These are phyloP conservation scores for Trichosurus vulpecula DNA, from an alignment of 2,797 vertebrate species.

Conservation along the genomic window DNA sequence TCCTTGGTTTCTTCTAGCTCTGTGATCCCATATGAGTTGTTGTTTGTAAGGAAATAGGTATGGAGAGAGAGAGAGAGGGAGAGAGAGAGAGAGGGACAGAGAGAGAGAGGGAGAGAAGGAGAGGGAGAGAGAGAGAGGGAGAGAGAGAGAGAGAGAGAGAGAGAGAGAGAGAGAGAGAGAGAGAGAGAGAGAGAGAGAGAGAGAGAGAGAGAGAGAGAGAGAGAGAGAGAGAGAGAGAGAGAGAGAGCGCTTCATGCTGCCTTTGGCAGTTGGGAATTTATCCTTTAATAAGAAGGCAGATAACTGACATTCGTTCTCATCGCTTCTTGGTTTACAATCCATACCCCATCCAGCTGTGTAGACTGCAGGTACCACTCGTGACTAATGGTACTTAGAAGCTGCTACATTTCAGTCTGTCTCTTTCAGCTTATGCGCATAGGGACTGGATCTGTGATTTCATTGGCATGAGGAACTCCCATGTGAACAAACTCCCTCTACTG, in stretches of 20 bases:
- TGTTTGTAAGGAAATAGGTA: not conserved
- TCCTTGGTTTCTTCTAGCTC: not conserved
- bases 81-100: no score
- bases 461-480: not conserved
- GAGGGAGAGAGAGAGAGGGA: no score
- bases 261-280: constrained; percentile 39
- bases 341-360: constrained; percentile 12
- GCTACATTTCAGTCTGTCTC: not conserved
- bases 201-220: no score
- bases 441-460: not conserved
- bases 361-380: constrained; percentile 12
- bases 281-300: constrained; percentile 24
- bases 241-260: not conserved
- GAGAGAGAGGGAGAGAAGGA: no score
- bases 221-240: no score
- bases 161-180: no score
- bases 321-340: not conserved
- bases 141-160: no score
- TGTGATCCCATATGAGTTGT: not conserved
- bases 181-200: no score
- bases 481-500: not conserved
- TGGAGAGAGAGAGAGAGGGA: no score
- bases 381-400: not conserved
- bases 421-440: not conserved
- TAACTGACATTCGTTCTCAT: not conserved